Evolutionary conservation across 1,140 invertebrate genomes (phyloP).

Genomic region (Apolygus lucorum): DNA sequence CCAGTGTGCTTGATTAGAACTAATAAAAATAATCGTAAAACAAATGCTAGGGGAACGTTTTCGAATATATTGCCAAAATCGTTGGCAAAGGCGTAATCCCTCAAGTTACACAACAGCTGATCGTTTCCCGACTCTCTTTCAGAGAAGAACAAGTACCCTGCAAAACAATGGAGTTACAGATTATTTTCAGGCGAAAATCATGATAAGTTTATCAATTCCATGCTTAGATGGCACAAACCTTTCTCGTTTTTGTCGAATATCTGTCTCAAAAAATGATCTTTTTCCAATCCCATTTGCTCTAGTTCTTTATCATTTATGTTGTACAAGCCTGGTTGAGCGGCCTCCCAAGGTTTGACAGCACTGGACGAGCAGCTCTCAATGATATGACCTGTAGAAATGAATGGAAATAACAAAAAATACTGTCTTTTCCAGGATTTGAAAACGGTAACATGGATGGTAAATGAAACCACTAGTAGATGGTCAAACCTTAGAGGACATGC

Average conservation of each 20-base stretch:
- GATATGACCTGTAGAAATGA: constrained; percentile 18
- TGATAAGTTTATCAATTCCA: no score
- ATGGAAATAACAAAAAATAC: no score
- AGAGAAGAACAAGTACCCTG: constrained; percentile 23
- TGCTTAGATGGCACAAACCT: constrained; percentile 13
- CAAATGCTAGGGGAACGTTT: constrained; percentile 43
- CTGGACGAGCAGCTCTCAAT: constrained; percentile 23
- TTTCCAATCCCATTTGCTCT: constrained; percentile 19
- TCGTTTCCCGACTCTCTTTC: constrained; percentile 24
- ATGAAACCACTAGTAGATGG: no score
- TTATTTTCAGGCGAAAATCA: no score
- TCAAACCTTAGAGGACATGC: no score
- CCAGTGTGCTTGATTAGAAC: constrained; percentile 47
- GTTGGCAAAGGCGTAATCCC: constrained; percentile 20
- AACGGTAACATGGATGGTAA: no score
- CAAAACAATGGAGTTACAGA: constrained; percentile 13
- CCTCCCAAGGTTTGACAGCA: constrained; percentile 5
- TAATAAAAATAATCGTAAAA: constrained; percentile 46
- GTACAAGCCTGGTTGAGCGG: not conserved
- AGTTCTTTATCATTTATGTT: constrained; percentile 23
- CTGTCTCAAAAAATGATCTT: constrained; percentile 21
- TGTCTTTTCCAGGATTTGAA: no score
- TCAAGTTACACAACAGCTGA: constrained; percentile 16
- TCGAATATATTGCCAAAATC: constrained; percentile 33
- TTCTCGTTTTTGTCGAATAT: constrained; percentile 17